A percentile compares a stretch with the other conserved stretches of the same genome.
phyloP scores from a whole-genome alignment of 1,140 invertebrate genomes.

The Zelostemma sp. region DNA sequence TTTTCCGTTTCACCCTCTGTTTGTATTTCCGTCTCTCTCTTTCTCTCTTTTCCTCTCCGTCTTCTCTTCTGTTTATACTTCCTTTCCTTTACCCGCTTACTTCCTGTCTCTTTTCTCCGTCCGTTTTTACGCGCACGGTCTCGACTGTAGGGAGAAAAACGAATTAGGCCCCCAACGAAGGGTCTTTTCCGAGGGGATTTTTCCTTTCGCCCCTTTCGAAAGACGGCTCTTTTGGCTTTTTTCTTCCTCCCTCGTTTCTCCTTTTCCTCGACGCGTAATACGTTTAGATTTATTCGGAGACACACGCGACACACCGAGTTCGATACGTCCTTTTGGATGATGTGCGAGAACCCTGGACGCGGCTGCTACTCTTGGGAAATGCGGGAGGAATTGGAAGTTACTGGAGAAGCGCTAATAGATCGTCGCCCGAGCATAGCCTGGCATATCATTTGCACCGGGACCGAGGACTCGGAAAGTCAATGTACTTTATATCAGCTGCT shows the following conservation, averaged over 20 bases:
- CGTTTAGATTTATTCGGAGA: conserved; percentile 47
- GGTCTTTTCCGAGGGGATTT: conserved; percentile 43
- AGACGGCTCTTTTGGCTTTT: background rate
- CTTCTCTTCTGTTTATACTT: background rate
- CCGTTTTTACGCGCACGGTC: conserved; percentile 27
- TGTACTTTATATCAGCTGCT: conserved; percentile 1
- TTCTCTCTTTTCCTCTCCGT: background rate
- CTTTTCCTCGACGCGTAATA: conserved; percentile 31
- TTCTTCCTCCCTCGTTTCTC: background rate
- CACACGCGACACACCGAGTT: background rate
- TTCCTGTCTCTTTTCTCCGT: conserved; percentile 23
- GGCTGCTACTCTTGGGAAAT: conserved; percentile 2
- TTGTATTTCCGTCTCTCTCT: background rate
- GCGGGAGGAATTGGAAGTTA: conserved; percentile 1
- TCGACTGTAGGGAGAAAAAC: conserved; percentile 36
- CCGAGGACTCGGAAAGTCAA: background rate
- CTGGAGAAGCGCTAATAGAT: conserved; percentile 7
- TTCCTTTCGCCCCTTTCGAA: conserved; percentile 18
- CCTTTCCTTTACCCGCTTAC: background rate
- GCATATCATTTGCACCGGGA: conserved; percentile 11
- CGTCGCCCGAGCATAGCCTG: background rate
- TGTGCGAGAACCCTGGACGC: background rate
- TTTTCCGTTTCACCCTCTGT: conserved; percentile 6
- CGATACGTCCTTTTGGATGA: background rate
- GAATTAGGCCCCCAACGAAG: conserved; percentile 5